Conservation (phyloP, 2,113 vertebrate genomes). For the Elaphurus davidianus region DNA sequence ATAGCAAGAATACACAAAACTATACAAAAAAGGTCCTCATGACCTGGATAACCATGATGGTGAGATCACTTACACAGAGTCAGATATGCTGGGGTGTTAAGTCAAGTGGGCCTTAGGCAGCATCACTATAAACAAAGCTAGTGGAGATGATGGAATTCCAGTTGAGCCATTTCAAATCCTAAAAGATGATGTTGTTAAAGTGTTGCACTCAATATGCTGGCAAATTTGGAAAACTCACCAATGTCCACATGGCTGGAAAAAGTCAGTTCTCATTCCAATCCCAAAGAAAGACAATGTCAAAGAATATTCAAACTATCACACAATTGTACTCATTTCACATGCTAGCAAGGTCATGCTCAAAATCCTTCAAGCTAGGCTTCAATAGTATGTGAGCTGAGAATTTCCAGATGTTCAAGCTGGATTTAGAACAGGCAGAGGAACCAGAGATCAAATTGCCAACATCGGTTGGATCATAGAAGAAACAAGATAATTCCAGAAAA, state of each 20-base stretch:
- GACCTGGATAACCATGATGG: not conserved
- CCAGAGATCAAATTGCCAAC: not conserved
- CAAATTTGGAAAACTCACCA: not conserved
- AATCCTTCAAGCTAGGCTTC: not conserved
- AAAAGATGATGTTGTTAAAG: not conserved
- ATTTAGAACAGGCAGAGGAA: not conserved
- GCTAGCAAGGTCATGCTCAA: not conserved
- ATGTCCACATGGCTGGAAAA: not conserved
- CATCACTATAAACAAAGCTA: not conserved
- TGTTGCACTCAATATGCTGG: not conserved
- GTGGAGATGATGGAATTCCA: not conserved
- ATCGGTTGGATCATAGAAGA: fast-evolving
- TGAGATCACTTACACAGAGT: not conserved
- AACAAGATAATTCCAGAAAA: not conserved
- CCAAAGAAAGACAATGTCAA: not conserved
- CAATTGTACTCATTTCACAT: not conserved
- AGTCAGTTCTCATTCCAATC: not conserved
- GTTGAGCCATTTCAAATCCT: not conserved
- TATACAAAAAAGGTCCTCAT: not conserved
- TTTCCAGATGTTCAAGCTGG: not conserved
- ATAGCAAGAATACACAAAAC: not conserved
- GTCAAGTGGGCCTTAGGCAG: not conserved
- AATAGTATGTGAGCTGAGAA: not conserved
- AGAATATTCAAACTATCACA: not conserved
- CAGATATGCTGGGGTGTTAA: not conserved